These are phyloP conservation scores for Coenonympha arcania DNA, from an alignment of 2,888 invertebrate genomes.

Conservation along the genomic window DNA sequence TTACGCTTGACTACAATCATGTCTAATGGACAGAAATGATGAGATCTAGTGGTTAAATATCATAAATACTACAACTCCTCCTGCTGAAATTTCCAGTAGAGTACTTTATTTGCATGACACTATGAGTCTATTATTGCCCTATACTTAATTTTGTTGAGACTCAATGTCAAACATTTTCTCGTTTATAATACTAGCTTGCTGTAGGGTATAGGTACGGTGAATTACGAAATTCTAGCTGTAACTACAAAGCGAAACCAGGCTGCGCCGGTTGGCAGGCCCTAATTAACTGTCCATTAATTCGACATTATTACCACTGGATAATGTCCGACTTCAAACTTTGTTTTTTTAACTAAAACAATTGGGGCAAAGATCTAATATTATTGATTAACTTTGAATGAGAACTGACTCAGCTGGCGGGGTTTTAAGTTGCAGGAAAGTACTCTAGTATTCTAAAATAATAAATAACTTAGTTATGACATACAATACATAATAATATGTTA, in stretches of 20 bases:
- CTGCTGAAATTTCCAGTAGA: no score
- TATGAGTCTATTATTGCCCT: no score
- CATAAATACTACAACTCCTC: no score
- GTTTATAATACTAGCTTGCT: no score
- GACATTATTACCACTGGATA: constrained; percentile 49
- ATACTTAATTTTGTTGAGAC: no score
- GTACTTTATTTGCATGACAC: no score
- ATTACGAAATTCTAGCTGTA: constrained; percentile 53
- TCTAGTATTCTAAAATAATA: background rate
- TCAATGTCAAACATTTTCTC: no score
- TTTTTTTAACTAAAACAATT: constrained; percentile 13
- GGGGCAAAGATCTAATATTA: constrained; percentile 8
- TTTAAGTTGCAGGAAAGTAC: background rate
- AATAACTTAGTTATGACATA: background rate
- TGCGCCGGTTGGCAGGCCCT: constrained; percentile 57
- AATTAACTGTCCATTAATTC: constrained; percentile 70
- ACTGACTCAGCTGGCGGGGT: background rate
- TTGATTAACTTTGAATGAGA: background rate
- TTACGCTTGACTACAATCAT: no score
- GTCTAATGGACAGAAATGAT: no score
- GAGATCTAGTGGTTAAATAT: no score
- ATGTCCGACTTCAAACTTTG: constrained; percentile 20
- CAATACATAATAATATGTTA: no score
- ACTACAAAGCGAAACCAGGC: constrained; percentile 49
- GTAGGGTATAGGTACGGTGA: no score